Percentiles rank a stretch among this genome's conserved stretches.
phyloP scores from a whole-genome alignment of 2,888 invertebrate species.

The Drosophila maculinotata region DNA sequence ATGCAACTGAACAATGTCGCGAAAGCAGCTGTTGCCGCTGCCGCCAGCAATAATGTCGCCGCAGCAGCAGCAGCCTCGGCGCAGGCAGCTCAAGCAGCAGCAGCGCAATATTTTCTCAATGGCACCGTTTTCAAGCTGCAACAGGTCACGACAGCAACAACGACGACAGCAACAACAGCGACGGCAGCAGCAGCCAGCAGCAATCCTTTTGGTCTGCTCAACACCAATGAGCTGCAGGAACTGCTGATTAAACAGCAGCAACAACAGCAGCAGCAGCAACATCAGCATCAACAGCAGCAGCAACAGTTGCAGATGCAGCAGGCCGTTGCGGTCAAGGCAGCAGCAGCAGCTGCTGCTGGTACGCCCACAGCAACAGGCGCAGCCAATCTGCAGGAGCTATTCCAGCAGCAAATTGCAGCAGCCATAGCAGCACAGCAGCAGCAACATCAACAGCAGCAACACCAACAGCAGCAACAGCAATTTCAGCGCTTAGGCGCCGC shows the following conservation, averaged over 20 bases:
- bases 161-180: slow-evolving; percentile 82
- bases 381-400: slow-evolving; percentile 63
- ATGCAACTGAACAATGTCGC: slow-evolving; percentile 83
- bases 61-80: slow-evolving; percentile 71
- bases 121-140: slow-evolving; percentile 85
- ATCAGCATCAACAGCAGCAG: slow-evolving; percentile 58
- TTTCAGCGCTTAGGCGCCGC: slow-evolving; percentile 75
- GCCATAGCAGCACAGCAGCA: slow-evolving; percentile 78
- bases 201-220: slow-evolving; percentile 80
- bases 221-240: slow-evolving; percentile 77
- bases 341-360: slow-evolving; percentile 49
- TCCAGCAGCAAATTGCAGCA: slow-evolving; percentile 73
- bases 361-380: slow-evolving; percentile 44
- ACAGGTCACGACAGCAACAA: slow-evolving; percentile 82
- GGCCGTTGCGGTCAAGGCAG: slow-evolving; percentile 54
- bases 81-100: slow-evolving; percentile 81
- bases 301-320: slow-evolving; percentile 55
- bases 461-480: slow-evolving; percentile 79
- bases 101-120: slow-evolving; percentile 84
- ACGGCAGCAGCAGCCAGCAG: slow-evolving; percentile 72
- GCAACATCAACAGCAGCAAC: slow-evolving; percentile 80
- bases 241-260: slow-evolving; percentile 77
- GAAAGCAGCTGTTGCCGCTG: slow-evolving; percentile 81
- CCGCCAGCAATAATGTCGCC: slow-evolving; percentile 62
- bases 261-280: slow-evolving; percentile 56